Conservation (phyloP, 2,797 vertebrate species). For the Eulemur rubriventer region DNA sequence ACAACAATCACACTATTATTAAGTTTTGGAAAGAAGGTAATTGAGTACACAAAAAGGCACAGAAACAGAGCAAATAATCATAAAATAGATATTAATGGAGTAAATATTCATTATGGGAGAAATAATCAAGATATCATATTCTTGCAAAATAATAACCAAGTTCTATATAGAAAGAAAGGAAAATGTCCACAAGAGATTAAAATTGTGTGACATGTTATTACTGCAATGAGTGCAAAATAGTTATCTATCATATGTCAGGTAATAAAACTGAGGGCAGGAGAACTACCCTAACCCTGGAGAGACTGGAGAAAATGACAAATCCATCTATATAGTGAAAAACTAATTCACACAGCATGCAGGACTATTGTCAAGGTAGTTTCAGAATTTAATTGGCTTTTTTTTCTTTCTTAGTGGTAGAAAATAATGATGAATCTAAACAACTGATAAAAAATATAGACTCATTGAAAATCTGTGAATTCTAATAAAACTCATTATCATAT, state of each 20-base stretch:
- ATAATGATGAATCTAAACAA: not conserved
- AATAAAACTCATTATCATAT: not conserved
- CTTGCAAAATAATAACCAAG: slow-evolving; percentile 30
- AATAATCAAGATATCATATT: slow-evolving; percentile 34
- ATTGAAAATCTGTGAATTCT: not conserved
- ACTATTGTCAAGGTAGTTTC: not conserved
- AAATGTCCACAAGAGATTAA: not conserved
- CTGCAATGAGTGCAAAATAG: not conserved
- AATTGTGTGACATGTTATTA: not conserved
- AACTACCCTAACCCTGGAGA: not conserved
- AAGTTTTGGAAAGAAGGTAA: slow-evolving; percentile 38
- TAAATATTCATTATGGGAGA: not conserved
- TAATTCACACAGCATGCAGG: not conserved
- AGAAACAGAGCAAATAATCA: not conserved
- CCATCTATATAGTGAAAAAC: not conserved
- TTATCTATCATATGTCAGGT: not conserved
- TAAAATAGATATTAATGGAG: not conserved
- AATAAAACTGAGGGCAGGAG: not conserved
- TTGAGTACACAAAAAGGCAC: not conserved
- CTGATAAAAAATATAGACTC: not conserved
- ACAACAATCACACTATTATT: not conserved
- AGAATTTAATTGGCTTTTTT: slow-evolving; percentile 15
- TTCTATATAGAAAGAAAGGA: not conserved
- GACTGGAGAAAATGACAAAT: not conserved
- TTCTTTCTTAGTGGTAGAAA: not conserved